These are phyloP conservation scores for Taeniopygia guttata DNA, from an alignment of 2,797 vertebrate genomes.

Conservation along the genomic window DNA sequence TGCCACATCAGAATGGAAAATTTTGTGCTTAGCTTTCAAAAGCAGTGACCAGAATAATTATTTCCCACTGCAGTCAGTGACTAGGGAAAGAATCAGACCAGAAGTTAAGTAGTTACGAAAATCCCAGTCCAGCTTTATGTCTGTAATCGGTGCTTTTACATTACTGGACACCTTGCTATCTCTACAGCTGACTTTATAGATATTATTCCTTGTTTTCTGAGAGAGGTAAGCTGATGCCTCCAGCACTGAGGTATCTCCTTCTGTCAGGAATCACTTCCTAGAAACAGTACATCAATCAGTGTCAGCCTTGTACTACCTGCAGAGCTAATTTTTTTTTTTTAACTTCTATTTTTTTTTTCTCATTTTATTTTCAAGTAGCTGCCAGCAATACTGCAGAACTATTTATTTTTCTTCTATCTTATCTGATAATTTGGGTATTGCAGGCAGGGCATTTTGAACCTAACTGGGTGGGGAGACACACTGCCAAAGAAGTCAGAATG, in stretches of 20 bases:
- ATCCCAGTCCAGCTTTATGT: background rate
- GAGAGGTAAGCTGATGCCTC: background rate
- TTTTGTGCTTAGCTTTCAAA: slow-evolving; percentile 4
- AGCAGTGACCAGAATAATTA: slow-evolving; percentile 17
- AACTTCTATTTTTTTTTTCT: background rate
- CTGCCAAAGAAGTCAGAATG: background rate
- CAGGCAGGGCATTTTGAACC: background rate
- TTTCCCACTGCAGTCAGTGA: background rate
- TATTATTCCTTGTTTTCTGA: background rate
- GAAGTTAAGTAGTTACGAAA: slow-evolving; percentile 6
- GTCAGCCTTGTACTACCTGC: background rate
- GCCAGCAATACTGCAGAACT: background rate
- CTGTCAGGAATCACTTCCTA: slow-evolving; percentile 13
- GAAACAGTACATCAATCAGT: background rate
- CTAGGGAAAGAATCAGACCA: slow-evolving; percentile 5
- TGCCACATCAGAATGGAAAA: background rate
- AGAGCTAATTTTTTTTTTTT: background rate
- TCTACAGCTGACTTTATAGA: background rate
- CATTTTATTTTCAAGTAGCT: background rate
- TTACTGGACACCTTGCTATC: background rate
- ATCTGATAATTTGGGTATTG: background rate
- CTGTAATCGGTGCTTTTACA: background rate
- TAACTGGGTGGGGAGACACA: background rate
- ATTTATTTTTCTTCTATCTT: background rate
- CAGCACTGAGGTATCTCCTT: background rate